Base-by-base conservation (phyloP, 2,797 vertebrate genomes). In the Pipistrellus kuhlii region DNA sequence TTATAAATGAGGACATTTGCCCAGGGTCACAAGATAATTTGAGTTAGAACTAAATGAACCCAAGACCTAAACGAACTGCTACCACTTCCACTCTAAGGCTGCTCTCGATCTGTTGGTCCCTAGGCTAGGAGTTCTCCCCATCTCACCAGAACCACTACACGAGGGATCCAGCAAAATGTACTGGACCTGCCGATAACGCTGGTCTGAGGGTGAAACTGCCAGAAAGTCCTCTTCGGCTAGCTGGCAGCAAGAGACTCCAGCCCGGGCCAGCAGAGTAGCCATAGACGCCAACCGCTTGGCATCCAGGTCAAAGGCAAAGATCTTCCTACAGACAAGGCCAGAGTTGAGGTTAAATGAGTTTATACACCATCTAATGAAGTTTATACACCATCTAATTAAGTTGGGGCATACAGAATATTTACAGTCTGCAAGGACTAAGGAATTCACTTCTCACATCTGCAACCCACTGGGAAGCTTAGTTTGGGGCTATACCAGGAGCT, bases 241-340 rank as follows among this genome's bases (percentile, higher is more conserved):
- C 96, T 98, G 98, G 11, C 99, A 99, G 97, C 99, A 98, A 0
- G 98, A 99, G 96, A 99, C 98, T 6, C 99, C 99, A 0, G 99
- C 99, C 53, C 99, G 98, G 27, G 99, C 98, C 95, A 99, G 98
- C 89, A 99, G 98, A 0, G 99, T 99, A 20, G 98, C 99, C 99
- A 99, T 99, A 77, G 99, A 99, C 46, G 99, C 98, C 95, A 99
- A 95, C 0, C 99, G 99, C 96, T 99, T 99, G n/a, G 99, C 98
- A 91, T 99, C 99, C 96, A 99, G 95, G 23, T 99, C 99, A 8
- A 99, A 99, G 17, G 99, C 99, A 90, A 99, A 99, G 95, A 99
- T 98, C 94, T 97, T 99, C 89, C 99, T 99, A 71, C 18, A 35
- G 23, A 68, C 38, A 15, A 75, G 72, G 51, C 20, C 11, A 92